These are phyloP conservation scores for Monopterus albus DNA, from an alignment of 2,113 vertebrate species.

Conservation along the genomic window DNA sequence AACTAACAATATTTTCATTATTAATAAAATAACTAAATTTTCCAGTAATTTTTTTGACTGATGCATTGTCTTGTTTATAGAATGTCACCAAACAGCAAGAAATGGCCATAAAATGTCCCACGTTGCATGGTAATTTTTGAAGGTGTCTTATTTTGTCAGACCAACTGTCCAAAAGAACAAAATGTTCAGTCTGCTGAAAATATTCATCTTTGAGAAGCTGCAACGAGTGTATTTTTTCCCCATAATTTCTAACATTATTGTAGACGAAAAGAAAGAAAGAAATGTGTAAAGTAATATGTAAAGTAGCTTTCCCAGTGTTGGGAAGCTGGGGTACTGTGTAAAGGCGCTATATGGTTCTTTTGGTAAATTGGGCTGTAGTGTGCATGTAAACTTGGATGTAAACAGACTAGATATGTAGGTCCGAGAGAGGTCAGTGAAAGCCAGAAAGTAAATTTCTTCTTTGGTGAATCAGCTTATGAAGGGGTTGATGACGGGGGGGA, in stretches of 20 bases:
- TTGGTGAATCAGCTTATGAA: constrained; percentile 16
- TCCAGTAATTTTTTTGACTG: too few relatives aligned
- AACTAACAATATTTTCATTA: not conserved
- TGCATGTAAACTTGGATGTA: constrained; percentile 20
- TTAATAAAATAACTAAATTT: too few relatives aligned
- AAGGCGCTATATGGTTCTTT: not conserved
- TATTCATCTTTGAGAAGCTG: too few relatives aligned
- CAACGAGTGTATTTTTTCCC: too few relatives aligned
- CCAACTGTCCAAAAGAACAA: not conserved
- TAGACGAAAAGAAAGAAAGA: too few relatives aligned
- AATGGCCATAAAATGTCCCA: too few relatives aligned
- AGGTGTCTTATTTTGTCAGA: not conserved
- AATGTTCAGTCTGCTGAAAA: too few relatives aligned
- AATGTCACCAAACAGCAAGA: not conserved
- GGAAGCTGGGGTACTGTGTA: not conserved
- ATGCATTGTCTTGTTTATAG: not conserved
- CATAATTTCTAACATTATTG: too few relatives aligned
- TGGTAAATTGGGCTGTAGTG: not conserved
- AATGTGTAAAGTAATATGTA: too few relatives aligned
- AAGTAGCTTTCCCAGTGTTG: too few relatives aligned
- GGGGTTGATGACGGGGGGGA: not conserved
- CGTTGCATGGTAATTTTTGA: not conserved
- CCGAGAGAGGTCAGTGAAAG: not conserved
- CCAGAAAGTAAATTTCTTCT: not conserved
- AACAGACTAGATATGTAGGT: not conserved